These are phyloP conservation scores for Rhabdornis inornatus DNA, from an alignment of 2,113 vertebrate species.

Conservation along the genomic window DNA sequence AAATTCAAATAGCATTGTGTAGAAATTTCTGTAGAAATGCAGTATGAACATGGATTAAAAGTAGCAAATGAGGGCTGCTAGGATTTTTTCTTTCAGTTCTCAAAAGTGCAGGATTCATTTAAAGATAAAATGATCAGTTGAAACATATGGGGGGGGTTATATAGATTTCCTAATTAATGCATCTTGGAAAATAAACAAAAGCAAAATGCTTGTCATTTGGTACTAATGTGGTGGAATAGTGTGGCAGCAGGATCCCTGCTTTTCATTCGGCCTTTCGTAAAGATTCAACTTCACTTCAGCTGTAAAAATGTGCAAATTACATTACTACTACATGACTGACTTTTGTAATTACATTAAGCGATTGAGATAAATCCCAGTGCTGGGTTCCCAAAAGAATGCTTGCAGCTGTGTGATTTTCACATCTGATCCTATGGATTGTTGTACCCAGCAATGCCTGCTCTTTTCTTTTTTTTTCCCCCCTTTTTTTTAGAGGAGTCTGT, in stretches of 20 bases:
- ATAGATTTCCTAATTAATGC: conserved; percentile 52
- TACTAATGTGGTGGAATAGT: conserved; percentile 62
- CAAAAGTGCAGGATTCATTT: not conserved
- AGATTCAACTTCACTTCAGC: conserved; percentile 74
- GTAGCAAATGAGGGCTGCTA: not conserved
- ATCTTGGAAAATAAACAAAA: conserved; percentile 60
- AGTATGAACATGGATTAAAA: not conserved
- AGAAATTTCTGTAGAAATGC: conserved; percentile 18
- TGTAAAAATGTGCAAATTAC: conserved; percentile 79
- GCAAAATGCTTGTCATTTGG: conserved; percentile 60
- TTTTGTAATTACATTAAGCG: conserved; percentile 91
- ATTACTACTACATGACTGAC: conserved; percentile 83
- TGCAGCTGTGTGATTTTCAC: conserved; percentile 86
- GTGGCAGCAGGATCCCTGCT: conserved; percentile 64
- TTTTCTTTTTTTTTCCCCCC: not conserved
- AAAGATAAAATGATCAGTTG: conserved; percentile 20
- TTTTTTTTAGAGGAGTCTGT: conserved; percentile 19
- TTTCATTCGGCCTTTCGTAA: conserved; percentile 62
- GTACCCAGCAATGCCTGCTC: conserved; percentile 50
- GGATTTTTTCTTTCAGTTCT: not conserved
- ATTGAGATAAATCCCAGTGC: conserved; percentile 82
- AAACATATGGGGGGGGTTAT: not conserved
- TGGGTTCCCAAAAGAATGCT: conserved; percentile 94
- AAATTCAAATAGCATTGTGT: not conserved
- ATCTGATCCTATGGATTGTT: conserved; percentile 74